Evolutionary conservation across 2,113 vertebrate genomes (phyloP).

Genomic region (Cynopterus brachyotis): DNA sequence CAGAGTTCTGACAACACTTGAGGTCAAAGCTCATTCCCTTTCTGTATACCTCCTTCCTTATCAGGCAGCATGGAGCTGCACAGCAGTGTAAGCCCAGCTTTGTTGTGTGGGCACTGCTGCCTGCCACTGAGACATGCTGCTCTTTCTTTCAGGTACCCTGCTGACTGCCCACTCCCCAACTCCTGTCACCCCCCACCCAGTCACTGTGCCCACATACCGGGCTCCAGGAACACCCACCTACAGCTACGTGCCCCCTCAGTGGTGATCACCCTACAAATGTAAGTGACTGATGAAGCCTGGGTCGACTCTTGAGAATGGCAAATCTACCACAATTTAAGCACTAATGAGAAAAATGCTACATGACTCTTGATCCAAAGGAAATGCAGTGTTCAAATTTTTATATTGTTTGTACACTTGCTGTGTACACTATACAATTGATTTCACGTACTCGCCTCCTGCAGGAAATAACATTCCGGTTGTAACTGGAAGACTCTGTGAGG

Average conservation of each 20-base stretch:
- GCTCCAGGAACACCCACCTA: constrained; percentile 95
- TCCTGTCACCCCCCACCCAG: constrained; percentile 92
- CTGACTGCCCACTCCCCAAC: constrained; percentile 97
- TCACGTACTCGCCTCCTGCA: background rate
- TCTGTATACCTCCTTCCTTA: background rate
- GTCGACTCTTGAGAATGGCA: background rate
- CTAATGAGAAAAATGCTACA: background rate
- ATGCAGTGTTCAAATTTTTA: background rate
- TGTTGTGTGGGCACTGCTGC: background rate
- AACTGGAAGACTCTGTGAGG: background rate
- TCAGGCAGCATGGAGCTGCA: background rate
- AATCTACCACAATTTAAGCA: background rate
- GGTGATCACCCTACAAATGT: constrained; percentile 93
- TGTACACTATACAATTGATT: background rate
- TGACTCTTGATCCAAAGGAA: background rate
- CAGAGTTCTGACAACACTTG: background rate
- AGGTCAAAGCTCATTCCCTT: background rate
- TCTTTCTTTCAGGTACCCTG: constrained; percentile 87
- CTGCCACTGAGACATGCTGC: background rate
- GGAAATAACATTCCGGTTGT: background rate
- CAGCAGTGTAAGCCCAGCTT: background rate
- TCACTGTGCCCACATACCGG: constrained; percentile 96
- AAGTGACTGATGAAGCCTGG: constrained; percentile 67
- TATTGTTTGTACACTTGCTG: background rate
- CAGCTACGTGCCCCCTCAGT: constrained; percentile 98